Base-by-base conservation (phyloP, 37 sponge, comb jelly and placozoan species). In the Halisarca cf. caerulea region DNA sequence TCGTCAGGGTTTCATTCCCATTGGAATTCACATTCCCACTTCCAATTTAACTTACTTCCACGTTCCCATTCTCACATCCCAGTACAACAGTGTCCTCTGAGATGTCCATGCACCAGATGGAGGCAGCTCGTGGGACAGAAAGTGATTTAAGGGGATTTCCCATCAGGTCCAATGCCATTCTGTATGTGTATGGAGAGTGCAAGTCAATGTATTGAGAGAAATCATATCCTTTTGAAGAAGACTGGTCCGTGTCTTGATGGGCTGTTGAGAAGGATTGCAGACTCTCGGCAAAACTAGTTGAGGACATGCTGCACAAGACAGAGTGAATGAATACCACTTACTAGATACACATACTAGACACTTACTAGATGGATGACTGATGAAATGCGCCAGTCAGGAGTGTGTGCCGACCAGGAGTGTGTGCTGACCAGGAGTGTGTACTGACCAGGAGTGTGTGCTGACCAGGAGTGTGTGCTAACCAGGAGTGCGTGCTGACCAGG, bases 51-150 rank as follows among this genome's bases (percentile, higher is more conserved):
- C 85, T 53, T 41, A 93, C 94, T 90, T 93, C 94, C 40, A 93
- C 45, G 53, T 90, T 84, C 44, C 94, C 94, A 82, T 88, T 85
- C 32, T 85, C 88, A 85, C 94, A 93, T 2, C 94, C 94, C 0
- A 93, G 40, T 24, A 82, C 90, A 45, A 88, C 61, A 11, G 66
- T 66, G 24, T 55, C 57, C 35, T 93, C 81, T 69, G 47, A 44
- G 8, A 87, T 59, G 36, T 88, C 94, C 88, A 93, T 81, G 30
- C 94, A 85, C 94, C 94, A 93, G 7, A 93, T 88, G 0, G 93
- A 25, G 20, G 93, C 81, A 1, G 82, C 68, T 37, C n/a, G 40
- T 42, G 79, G 64, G 24, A 74, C 77, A 5, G 18, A 21, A 11
- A 25, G 45, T 1, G 41, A 20, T 21, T 40, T 40, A 1, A 40